Base-by-base conservation (phyloP, 2,888 invertebrate species). In the Eugnorisma glareosa region DNA sequence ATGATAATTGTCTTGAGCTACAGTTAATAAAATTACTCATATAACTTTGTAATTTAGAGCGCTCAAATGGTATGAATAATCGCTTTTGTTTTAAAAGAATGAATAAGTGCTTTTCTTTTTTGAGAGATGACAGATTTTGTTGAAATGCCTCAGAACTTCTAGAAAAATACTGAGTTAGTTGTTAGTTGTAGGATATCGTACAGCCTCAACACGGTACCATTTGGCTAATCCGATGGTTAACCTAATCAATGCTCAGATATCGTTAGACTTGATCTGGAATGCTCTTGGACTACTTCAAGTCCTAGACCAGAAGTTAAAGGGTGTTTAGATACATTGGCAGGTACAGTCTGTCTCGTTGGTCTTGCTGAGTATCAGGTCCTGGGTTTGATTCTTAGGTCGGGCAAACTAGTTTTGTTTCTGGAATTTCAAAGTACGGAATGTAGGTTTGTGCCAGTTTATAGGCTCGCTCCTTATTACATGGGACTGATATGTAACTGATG, bases 21-120 rank as follows among this genome's bases (percentile, higher is more conserved):
- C 79, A 68, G 83, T 77, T 89, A 86, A 89, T 89, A 85, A 86
- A 86, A 86, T 84, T 81, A 77, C 67, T 85, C 73, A 71, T 77
- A 85, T 76, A 85, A 87, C 87, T 86, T 87, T 71, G 75, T 80
- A 75, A 85, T 81, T 82, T 74, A 79, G 83, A 77, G 77, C 73
- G 68, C 70, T 78, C 73, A 67, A 77, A 83, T 76, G 45, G 63
- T 67, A 74, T 79, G 76, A 73, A 78, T 67, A 77, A 76, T 82
- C 68, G 45, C 66, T 77, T 85, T 78, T 74, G 77, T 77, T 75
- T 51, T 61, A 71, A 72, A 73, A 68, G 67, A 81, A 45, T 61
- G 66, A 51, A 43, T 35, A 15, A 66, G 40, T 18, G 15, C 40
- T 76, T 51, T 66, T 15, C 3, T 59, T 68, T 54, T 81, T 40